These are phyloP conservation scores for Urocyon cinereoargenteus DNA, from an alignment of 2,797 vertebrate genomes.

Conservation along the genomic window DNA sequence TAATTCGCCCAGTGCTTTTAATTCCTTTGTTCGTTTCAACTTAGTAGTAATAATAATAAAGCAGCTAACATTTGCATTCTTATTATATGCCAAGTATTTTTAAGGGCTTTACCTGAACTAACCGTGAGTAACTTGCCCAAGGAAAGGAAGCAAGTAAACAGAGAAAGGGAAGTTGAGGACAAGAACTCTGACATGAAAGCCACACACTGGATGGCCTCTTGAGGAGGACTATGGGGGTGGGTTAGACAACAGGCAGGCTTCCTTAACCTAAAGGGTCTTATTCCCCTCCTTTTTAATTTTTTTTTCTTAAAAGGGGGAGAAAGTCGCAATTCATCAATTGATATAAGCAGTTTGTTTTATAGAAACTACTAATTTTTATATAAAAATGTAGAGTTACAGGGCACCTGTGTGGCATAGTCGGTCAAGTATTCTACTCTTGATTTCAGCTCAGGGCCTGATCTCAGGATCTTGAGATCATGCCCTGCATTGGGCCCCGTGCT, in stretches of 20 bases:
- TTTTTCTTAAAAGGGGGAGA: background rate
- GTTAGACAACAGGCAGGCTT: background rate
- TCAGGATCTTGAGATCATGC: background rate
- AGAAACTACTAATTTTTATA: conserved; percentile 2
- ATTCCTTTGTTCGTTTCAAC: background rate
- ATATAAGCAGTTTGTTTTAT: background rate
- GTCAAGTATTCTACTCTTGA: background rate
- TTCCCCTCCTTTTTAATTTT: background rate
- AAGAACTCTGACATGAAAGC: background rate
- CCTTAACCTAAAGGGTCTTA: background rate
- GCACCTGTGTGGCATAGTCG: background rate
- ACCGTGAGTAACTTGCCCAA: background rate
- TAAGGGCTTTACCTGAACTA: background rate
- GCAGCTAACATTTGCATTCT: background rate
- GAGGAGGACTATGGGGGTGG: background rate
- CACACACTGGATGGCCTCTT: background rate
- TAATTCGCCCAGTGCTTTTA: background rate
- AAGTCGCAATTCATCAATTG: background rate
- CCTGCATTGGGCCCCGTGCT: background rate
- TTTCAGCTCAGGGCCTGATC: background rate
- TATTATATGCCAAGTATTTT: background rate
- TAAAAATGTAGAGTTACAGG: background rate
- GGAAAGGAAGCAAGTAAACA: background rate
- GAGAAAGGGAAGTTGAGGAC: background rate
- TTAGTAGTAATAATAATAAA: background rate